These are phyloP conservation scores for Tachysurus fulvidraco DNA, from an alignment of 2,113 vertebrate species.

Conservation along the genomic window DNA sequence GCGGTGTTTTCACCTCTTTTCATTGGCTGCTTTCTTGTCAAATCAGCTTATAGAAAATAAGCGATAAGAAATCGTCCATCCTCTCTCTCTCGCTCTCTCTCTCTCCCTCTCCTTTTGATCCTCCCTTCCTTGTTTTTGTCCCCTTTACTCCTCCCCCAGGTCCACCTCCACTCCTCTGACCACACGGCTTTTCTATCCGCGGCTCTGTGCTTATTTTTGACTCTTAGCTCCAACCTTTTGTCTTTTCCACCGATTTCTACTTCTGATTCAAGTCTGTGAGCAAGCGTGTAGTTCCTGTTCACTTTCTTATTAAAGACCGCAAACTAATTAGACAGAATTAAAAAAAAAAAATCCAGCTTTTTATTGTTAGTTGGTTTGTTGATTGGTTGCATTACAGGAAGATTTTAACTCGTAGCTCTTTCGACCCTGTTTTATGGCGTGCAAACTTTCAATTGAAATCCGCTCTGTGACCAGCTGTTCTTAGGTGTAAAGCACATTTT, in stretches of 20 bases:
- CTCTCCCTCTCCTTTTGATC: not conserved
- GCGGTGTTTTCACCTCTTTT: constrained; percentile 54
- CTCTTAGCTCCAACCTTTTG: constrained; percentile 38
- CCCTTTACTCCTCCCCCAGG: constrained; percentile 18
- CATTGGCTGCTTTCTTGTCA: constrained; percentile 65
- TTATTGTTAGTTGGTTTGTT: no score
- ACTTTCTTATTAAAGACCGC: not conserved
- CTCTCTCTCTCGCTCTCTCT: not conserved
- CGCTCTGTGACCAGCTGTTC: not conserved
- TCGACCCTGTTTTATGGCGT: not conserved
- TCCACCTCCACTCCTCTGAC: constrained; percentile 10
- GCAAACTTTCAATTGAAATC: not conserved
- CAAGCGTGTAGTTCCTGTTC: not conserved
- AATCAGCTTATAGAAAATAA: constrained; percentile 62
- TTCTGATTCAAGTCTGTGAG: not conserved
- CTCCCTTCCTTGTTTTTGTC: constrained; percentile 46
- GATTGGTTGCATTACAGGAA: no score
- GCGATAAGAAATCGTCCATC: constrained; percentile 59
- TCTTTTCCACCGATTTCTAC: not conserved
- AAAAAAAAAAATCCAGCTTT: no score
- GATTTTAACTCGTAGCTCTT: not conserved
- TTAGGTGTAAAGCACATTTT: not conserved
- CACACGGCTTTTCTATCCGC: constrained; percentile 58
- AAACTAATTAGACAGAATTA: not conserved
- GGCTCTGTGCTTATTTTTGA: constrained; percentile 61